A percentile compares a stretch with the other conserved stretches of the same genome.
Conservation (phyloP, 2,113 vertebrate genomes). For the Entelurus aequoreus region DNA sequence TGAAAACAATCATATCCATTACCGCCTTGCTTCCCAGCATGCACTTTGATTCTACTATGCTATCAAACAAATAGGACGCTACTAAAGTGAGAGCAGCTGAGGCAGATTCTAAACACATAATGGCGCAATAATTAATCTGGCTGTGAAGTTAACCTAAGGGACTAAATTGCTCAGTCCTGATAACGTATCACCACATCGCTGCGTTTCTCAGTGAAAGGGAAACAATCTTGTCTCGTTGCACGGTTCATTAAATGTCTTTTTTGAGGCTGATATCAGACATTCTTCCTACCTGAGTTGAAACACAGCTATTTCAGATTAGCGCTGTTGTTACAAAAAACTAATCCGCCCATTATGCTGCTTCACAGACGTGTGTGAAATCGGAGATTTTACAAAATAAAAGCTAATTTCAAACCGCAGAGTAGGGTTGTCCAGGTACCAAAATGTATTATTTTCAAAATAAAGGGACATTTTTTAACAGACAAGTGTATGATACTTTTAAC, state of each 20-base stretch:
- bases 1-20: slow-evolving; percentile 47
- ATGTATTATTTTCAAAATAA: no score
- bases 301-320: no score
- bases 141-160: slow-evolving; percentile 10
- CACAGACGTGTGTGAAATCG: background rate
- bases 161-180: slow-evolving; percentile 10
- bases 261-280: background rate
- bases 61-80: slow-evolving; percentile 35
- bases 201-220: slow-evolving; percentile 5
- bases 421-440: no score
- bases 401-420: background rate
- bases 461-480: no score
- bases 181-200: slow-evolving; percentile 8
- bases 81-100: slow-evolving; percentile 30
- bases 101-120: slow-evolving; percentile 16
- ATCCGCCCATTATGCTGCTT: background rate
- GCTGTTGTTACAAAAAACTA: background rate
- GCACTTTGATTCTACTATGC: slow-evolving; percentile 28
- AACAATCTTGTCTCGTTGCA: slow-evolving; percentile 1
- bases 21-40: slow-evolving; percentile 22
- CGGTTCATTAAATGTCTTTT: slow-evolving; percentile 2
- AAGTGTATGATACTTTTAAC: no score
- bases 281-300: background rate
- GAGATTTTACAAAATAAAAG: background rate
- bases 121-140: slow-evolving; percentile 23